Base-by-base conservation (phyloP, 1,140 invertebrate species). In the Apocrypta bakeri region DNA sequence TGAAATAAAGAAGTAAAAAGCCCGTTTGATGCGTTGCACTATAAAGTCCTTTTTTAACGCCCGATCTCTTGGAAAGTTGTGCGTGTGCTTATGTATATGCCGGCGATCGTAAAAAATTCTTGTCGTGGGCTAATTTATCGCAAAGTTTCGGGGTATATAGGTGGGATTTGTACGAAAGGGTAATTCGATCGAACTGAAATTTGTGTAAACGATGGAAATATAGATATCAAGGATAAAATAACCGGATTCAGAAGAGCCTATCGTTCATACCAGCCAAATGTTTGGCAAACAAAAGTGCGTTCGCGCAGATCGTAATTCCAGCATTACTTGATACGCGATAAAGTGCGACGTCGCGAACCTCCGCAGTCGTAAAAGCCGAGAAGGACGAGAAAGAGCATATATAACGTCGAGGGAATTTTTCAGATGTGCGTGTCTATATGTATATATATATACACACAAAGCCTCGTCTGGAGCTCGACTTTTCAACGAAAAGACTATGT, bases 271-370 rank as follows among this genome's bases (percentile, higher is more conserved):
- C 42, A 29, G n/a, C 27, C 73, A 31, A 56, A n/a, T 75, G 48
- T 61, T 75, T 56, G 48, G 14, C 73, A 75, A 75, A 75, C 27
- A 75, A 21, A 61, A 75, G 73, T 61, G 27, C 48, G 29, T n/a
- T n/a, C 48, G 48, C 48, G 33, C 33, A 37, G 33, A 74, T 21
- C 21, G 72, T 56, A 74, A 74, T 74, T 9, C 40, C 27, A 2
- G 17, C 17, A 61, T 42, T 61, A 31, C 56, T 31, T 11, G 24
- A 75, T 33, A 61, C 2, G 31, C n/a, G 42, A 75, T 75, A 75
- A 75, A 75, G 48, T 48, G 42, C 11, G 29, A 33, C 68, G 68
- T 33, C 25, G 68, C 68, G 68, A 33, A 71, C 21, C 9, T n/a
- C 6, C 12, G 8, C n/a, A 33, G 29, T 33, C 25, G 27, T 75